A percentile compares a stretch with the other conserved stretches of the same genome.
Conservation (phyloP, 30 jellyfish, hydroid and myxozoan genomes). For the Aurelia aurita region DNA sequence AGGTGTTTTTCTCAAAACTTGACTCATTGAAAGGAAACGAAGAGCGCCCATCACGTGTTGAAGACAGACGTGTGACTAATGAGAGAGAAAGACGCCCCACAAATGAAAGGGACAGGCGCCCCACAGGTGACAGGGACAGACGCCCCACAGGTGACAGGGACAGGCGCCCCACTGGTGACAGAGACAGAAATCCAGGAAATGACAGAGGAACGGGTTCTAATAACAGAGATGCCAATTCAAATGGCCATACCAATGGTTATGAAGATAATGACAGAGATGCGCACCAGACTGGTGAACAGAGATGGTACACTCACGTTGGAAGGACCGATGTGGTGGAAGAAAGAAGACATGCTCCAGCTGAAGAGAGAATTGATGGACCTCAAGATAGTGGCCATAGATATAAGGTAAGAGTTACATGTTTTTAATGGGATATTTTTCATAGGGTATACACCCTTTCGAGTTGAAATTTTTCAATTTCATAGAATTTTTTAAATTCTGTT, state of each 20-base stretch:
- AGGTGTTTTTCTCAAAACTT: slow-evolving; percentile 63
- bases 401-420: background rate
- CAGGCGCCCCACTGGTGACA: too few relatives aligned
- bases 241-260: slow-evolving; percentile 6
- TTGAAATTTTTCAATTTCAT: too few relatives aligned
- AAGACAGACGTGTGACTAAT: too few relatives aligned
- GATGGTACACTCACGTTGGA: slow-evolving; percentile 60
- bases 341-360: slow-evolving; percentile 11
- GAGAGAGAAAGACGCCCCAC: slow-evolving; percentile 15
- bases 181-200: too few relatives aligned
- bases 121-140: too few relatives aligned
- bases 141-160: too few relatives aligned
- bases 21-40: slow-evolving; percentile 17
- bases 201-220: background rate
- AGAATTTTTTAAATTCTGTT: too few relatives aligned
- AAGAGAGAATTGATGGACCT: slow-evolving; percentile 10
- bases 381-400: slow-evolving; percentile 4
- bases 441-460: too few relatives aligned
- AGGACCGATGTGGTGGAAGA: slow-evolving; percentile 10
- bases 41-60: background rate
- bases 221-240: slow-evolving; percentile 28
- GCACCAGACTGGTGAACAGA: slow-evolving; percentile 29
- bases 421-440: background rate
- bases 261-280: background rate
- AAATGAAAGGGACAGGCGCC: slow-evolving; percentile 4